Percentiles rank a stretch among this genome's conserved stretches.
Conservation (phyloP, 2,113 vertebrate species). For the Gorsachius goisagi region DNA sequence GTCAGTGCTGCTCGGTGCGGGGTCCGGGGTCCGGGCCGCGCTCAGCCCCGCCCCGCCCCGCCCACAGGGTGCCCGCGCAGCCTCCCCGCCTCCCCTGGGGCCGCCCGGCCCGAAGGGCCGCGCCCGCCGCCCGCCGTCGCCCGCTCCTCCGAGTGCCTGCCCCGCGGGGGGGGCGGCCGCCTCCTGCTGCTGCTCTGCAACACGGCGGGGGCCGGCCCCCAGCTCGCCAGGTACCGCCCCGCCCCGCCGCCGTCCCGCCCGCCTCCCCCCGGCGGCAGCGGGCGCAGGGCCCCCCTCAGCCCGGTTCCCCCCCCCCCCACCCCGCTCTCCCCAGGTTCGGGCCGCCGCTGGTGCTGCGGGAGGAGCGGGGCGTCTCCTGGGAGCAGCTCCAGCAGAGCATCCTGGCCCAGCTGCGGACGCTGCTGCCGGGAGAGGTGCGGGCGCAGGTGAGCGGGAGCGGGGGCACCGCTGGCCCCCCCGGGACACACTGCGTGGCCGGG, state of each 20-base stretch:
- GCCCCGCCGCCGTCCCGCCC: too few species aligned
- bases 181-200: slow-evolving; percentile 90
- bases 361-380: slow-evolving; percentile 87
- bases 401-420: slow-evolving; percentile 81
- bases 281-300: not conserved
- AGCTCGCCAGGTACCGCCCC: slow-evolving; percentile 78
- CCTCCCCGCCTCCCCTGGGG: slow-evolving; percentile 78
- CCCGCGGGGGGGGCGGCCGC: slow-evolving; percentile 68
- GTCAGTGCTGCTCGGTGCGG: too few species aligned
- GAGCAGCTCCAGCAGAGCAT: slow-evolving; percentile 87
- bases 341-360: slow-evolving; percentile 84
- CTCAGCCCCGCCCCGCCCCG: not conserved
- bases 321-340: slow-evolving; percentile 81
- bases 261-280: accelerated
- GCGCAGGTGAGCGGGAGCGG: slow-evolving; percentile 72
- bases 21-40: too few species aligned
- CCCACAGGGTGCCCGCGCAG: slow-evolving; percentile 79
- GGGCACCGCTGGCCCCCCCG: too few species aligned
- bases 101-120: slow-evolving; percentile 70
- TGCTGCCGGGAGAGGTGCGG: slow-evolving; percentile 81
- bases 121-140: slow-evolving; percentile 65
- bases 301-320: accelerated
- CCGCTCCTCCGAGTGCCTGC: slow-evolving; percentile 80
- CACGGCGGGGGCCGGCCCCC: slow-evolving; percentile 76
- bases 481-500: too few species aligned